Evolutionary conservation across 2,888 invertebrate genomes (phyloP).

Genomic region (Mactromeris polynyma): DNA sequence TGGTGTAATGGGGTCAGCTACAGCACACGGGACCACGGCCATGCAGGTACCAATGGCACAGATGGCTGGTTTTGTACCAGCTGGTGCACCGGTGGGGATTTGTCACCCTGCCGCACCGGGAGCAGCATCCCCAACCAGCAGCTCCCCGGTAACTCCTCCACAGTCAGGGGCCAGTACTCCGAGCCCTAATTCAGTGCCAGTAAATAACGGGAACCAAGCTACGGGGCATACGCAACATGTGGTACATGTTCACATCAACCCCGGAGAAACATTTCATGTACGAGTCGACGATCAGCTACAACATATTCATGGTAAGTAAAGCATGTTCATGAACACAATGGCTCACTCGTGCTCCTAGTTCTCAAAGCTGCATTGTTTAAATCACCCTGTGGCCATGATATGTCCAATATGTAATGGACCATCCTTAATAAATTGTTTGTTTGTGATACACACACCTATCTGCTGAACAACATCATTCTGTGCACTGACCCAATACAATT

Average conservation of each 20-base stretch:
- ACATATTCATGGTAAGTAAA: conserved; percentile 91
- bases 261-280: conserved; percentile 93
- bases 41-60: conserved; percentile 29
- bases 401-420: too few species aligned
- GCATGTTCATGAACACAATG: too few species aligned
- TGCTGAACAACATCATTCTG: too few species aligned
- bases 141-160: conserved; percentile 64
- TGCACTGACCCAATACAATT: too few species aligned
- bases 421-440: too few species aligned
- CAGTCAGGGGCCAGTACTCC: conserved; percentile 66
- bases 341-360: too few species aligned
- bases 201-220: conserved; percentile 48
- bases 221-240: conserved; percentile 89
- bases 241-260: conserved; percentile 92
- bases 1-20: conserved; percentile 47
- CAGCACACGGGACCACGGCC: conserved; percentile 39
- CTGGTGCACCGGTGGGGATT: conserved; percentile 28
- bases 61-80: conserved; percentile 37
- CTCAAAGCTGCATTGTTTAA: too few species aligned
- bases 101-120: conserved; percentile 34
- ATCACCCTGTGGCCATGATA: too few species aligned
- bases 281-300: conserved; percentile 92
- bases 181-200: conserved; percentile 64
- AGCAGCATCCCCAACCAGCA: conserved; percentile 35
- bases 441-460: too few species aligned